Percentiles rank a stretch among this genome's conserved stretches.
These are phyloP conservation scores for Andrena cerasifolii DNA, from an alignment of 1,140 invertebrate species.

Conservation along the genomic window DNA sequence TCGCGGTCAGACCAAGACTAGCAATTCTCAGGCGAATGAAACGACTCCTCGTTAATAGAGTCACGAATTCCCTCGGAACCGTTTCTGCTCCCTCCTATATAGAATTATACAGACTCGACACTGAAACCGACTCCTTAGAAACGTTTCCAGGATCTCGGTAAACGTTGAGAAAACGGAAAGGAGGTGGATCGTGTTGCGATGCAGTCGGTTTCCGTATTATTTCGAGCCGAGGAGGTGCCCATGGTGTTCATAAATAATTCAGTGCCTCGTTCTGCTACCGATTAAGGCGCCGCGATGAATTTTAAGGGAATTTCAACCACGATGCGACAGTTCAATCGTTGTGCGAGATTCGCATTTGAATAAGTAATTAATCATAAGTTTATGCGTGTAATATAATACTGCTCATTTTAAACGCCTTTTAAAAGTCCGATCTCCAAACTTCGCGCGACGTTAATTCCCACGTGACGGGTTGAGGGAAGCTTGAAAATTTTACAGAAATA, in stretches of 20 bases:
- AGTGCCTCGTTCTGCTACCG: constrained; percentile 5
- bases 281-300: too few relatives aligned
- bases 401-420: too few relatives aligned
- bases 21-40: neutral
- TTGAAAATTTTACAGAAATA: too few relatives aligned
- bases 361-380: too few relatives aligned
- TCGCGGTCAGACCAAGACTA: neutral
- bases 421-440: too few relatives aligned
- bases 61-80: neutral
- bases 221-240: neutral
- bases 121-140: neutral
- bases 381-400: too few relatives aligned
- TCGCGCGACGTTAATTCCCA: too few relatives aligned
- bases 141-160: constrained; percentile 13
- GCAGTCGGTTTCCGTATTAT: neutral
- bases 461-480: too few relatives aligned
- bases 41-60: neutral
- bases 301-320: too few relatives aligned
- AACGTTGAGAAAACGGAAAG: constrained; percentile 1
- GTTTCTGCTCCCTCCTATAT: neutral
- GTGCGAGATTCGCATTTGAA: too few relatives aligned
- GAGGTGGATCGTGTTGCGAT: neutral
- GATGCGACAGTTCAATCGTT: too few relatives aligned
- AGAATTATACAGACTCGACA: too few relatives aligned
- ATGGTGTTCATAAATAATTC: constrained; percentile 26